Evolutionary conservation across 37 sponge, comb jelly and placozoan species (phyloP).

Genomic region (Spongilla lacustris): DNA sequence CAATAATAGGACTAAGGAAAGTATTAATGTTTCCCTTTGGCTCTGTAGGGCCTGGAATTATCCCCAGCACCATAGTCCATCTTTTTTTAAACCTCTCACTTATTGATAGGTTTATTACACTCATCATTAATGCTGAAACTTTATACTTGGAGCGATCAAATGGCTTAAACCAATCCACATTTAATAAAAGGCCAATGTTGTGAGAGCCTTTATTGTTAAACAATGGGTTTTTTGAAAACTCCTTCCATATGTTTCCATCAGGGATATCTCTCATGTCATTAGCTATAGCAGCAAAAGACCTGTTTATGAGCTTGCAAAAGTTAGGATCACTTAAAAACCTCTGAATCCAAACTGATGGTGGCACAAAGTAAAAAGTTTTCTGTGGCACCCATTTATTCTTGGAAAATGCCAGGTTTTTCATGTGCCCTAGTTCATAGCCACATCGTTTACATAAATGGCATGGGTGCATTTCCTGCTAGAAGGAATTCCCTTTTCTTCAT

Average conservation of each 20-base stretch:
- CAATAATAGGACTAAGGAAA: no score
- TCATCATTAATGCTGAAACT: conserved; percentile 49
- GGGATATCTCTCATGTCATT: conserved; percentile 33
- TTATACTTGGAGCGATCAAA: conserved; percentile 15
- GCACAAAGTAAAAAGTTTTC: no score
- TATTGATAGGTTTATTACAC: conserved; percentile 55
- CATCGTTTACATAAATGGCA: no score
- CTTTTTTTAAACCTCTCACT: conserved; percentile 10
- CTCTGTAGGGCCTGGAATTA: conserved; percentile 59
- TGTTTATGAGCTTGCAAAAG: no score
- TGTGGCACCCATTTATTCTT: no score
- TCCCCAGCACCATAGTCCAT: conserved; percentile 42
- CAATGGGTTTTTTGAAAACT: conserved; percentile 2
- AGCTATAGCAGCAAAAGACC: no score
- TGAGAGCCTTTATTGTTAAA: not conserved
- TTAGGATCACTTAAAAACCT: no score
- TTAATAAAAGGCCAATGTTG: conserved; percentile 39
- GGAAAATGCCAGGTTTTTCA: no score
- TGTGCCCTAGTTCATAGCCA: no score
- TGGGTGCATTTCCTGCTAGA: no score
- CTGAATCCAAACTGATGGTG: no score
- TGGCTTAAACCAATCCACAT: conserved; percentile 69
- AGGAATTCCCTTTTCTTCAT: no score
- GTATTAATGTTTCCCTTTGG: conserved; percentile 12
- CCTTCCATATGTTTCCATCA: conserved; percentile 56